Evolutionary conservation across 2,113 vertebrate species (phyloP), one percentile per base, ranked within the genome.

Genomic region (Engraulis encrasicolus): DNA sequence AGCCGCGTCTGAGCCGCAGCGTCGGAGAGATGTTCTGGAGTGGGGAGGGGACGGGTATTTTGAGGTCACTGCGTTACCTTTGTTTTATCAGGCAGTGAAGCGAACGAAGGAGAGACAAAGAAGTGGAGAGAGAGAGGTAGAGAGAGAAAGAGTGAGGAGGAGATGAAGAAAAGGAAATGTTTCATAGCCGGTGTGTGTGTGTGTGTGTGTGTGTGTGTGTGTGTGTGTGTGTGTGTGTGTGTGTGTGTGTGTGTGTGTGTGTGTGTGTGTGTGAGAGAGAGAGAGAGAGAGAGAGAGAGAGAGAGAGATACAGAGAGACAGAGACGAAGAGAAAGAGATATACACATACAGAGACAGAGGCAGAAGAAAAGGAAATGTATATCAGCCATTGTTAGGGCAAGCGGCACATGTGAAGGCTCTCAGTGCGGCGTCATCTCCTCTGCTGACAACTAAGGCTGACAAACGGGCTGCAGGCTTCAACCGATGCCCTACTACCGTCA

Each of bases 381-480:
- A n/a, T n/a, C n/a, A n/a, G n/a, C 81, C 84, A 40, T 71, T 54
- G 74, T 80, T 74, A 85, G 79, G 74, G 85, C 78, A 78, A 58
- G 50, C 71, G 38, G 48, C n/a, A 78, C 85, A 71, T 79, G 77
- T 36, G 81, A 79, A 58, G 37, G 52, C 83, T 36, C 79, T 74
- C 79, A 31, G 61, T 79, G 82, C 86, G 85, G 84, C 86, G 86
- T 86, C 83, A 74, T 74, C 54, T 78, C 84, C 85, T 78, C 61
- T 79, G 81, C 66, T 12, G 54, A 74, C 52, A 71, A n/a, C n/a
- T n/a, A n/a, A 81, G 74, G 80, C 78, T 37, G 82, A 82, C 79
- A 61, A 83, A 83, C 80, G 38, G 82, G 78, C 78, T 83, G 50
- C 38, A 49, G 83, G 38, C 80, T 50, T 80, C 87, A 82, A 81